Conservation (phyloP, 2,113 vertebrate species). For the Eptatretus burgeri region DNA sequence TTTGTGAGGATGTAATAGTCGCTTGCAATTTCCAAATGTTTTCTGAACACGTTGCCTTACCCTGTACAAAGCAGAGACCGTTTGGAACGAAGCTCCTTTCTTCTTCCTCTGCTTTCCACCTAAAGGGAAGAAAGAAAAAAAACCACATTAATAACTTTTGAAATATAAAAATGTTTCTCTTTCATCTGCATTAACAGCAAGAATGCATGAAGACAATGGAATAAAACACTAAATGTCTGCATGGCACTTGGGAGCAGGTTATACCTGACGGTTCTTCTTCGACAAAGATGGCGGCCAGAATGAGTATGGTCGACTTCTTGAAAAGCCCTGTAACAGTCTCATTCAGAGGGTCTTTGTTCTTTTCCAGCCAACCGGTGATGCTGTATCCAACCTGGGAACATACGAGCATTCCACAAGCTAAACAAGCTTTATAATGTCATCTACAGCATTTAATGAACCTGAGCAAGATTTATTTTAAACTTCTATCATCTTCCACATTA, state of each 20-base stretch:
- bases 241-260: background rate
- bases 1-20: no score
- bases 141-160: background rate
- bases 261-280: conserved; percentile 13
- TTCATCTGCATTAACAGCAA: background rate
- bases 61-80: conserved; percentile 13
- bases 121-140: conserved; percentile 10
- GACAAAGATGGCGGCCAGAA: conserved; percentile 13
- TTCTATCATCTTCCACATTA: no score
- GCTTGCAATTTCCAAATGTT: no score
- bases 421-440: no score
- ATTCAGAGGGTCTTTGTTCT: conserved; percentile 14
- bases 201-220: background rate
- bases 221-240: background rate
- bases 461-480: no score
- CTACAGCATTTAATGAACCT: no score
- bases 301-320: conserved; percentile 8
- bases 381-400: conserved; percentile 12
- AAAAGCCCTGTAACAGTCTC: conserved; percentile 13
- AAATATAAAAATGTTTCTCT: background rate
- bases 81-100: conserved; percentile 13
- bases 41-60: conserved; percentile 6
- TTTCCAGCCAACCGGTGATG: conserved; percentile 14
- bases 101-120: conserved; percentile 13
- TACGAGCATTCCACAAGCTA: no score